Conservation (phyloP, 2,113 vertebrate genomes). For the Panurus biarmicus region DNA sequence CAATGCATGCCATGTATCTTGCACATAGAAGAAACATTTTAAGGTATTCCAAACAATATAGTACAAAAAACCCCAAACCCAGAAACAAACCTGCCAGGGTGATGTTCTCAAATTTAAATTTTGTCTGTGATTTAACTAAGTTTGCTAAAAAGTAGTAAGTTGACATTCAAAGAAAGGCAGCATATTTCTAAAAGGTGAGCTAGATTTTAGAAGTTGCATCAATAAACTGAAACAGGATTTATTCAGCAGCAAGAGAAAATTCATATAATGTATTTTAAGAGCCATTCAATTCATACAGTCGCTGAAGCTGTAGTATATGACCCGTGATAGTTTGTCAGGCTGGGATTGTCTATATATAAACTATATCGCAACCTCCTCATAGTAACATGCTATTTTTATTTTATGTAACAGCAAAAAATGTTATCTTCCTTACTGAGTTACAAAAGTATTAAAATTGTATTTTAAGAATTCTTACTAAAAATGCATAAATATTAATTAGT, state of each 20-base stretch:
- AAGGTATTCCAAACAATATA: background rate
- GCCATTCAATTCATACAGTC: background rate
- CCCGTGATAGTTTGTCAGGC: constrained; percentile 26
- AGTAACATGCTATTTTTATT: constrained; percentile 66
- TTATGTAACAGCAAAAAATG: constrained; percentile 55
- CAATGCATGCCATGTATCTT: background rate
- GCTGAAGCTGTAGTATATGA: constrained; percentile 18
- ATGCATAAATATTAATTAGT: background rate
- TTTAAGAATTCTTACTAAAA: constrained; percentile 29
- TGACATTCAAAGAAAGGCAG: background rate
- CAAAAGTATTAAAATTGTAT: background rate
- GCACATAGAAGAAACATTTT: background rate
- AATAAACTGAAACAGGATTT: background rate
- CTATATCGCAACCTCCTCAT: constrained; percentile 56
- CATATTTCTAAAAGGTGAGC: background rate
- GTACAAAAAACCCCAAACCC: background rate
- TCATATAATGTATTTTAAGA: background rate
- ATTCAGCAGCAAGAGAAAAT: background rate
- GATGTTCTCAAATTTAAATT: background rate
- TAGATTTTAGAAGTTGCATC: background rate
- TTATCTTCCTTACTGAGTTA: background rate
- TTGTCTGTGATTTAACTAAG: background rate
- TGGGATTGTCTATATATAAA: constrained; percentile 67
- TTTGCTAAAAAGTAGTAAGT: background rate
- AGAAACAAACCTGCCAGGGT: background rate